A percentile compares a stretch with the other conserved stretches of the same genome.
These are phyloP conservation scores for Rhorus exstirpatorius DNA, from an alignment of 2,888 invertebrate genomes.

Conservation along the genomic window DNA sequence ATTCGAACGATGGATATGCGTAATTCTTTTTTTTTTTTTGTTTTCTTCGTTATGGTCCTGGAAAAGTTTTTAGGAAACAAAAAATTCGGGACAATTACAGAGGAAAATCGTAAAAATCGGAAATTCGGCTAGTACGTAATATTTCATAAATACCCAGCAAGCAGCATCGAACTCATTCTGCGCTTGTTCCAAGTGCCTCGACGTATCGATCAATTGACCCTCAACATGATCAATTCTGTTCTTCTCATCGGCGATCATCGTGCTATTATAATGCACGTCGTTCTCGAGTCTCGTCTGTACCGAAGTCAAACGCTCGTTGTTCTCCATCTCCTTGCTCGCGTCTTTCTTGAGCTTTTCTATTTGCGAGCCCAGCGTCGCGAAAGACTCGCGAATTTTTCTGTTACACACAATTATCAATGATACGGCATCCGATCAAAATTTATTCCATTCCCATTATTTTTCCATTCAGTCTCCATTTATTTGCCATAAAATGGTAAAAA, in stretches of 20 bases:
- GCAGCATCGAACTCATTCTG: constrained; percentile 88
- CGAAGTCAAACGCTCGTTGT: constrained; percentile 89
- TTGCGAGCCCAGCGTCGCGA: constrained; percentile 87
- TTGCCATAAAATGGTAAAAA: no score
- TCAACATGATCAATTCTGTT: constrained; percentile 87
- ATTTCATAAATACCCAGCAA: constrained; percentile 71
- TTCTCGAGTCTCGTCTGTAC: constrained; percentile 88
- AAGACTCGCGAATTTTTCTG: constrained; percentile 88
- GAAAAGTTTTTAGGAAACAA: no score
- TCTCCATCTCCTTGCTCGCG: constrained; percentile 89
- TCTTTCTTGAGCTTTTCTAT: constrained; percentile 90
- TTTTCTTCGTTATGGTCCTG: no score
- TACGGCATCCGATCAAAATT: no score
- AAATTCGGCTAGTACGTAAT: no score
- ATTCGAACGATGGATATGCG: no score
- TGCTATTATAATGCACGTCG: constrained; percentile 86
- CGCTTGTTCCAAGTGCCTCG: constrained; percentile 88
- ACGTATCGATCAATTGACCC: constrained; percentile 87
- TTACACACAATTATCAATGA: constrained; percentile 67
- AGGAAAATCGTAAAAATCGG: no score
- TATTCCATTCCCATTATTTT: no score
- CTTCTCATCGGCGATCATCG: constrained; percentile 87
- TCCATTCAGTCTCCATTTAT: no score
- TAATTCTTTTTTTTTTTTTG: no score
- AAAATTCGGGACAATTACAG: no score